Evolutionary conservation across 2,113 vertebrate species (phyloP), one percentile per base, ranked within the genome.

Genomic region (Rhagologus leucostigma): DNA sequence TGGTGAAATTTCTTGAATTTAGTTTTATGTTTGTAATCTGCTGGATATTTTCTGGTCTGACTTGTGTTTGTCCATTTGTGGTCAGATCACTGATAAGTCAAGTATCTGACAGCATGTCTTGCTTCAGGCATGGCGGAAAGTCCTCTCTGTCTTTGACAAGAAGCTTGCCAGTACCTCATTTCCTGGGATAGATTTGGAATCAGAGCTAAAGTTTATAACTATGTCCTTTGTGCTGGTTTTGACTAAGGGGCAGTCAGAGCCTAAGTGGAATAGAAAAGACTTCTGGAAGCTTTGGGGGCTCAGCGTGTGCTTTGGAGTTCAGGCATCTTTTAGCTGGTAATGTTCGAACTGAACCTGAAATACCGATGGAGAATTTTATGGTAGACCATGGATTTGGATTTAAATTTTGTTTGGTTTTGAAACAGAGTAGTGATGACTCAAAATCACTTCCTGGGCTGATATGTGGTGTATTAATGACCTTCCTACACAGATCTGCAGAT

Each of bases 321-420:
- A 53, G 52, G 14, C 22, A 47, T 64, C 33, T 65, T 78, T 75
- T 60, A 68, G 29, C 70, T 89, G 65, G 11, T 65, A 49, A 24
- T 71, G 22, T 41, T 73, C 20, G 33, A 46, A 73, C 24, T 64
- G 44, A 62, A 87, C 57, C 21, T 47, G 52, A 69, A 96, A 52
- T 68, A 64, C 17, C 3, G 0, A 26, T 1, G 1, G 60, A 67
- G 11, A 35, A 59, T 52, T 81, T 84, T 64, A 16, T 39, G 75
- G 26, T 20, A 62, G 33, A 78, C 17, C 4, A 26, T 16, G 44
- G 91, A 78, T 71, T 71, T 84, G 47, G 30, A 91, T 92, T 95
- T 78, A 75, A 89, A 64, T 92, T 92, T 37, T 84, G 11, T 76
- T 94, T 84, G 39, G 24, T 95, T 94, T 69, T 76, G 76, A 77